Base-by-base conservation (phyloP, 2,888 invertebrate species). In the Eupithecia inturbata region DNA sequence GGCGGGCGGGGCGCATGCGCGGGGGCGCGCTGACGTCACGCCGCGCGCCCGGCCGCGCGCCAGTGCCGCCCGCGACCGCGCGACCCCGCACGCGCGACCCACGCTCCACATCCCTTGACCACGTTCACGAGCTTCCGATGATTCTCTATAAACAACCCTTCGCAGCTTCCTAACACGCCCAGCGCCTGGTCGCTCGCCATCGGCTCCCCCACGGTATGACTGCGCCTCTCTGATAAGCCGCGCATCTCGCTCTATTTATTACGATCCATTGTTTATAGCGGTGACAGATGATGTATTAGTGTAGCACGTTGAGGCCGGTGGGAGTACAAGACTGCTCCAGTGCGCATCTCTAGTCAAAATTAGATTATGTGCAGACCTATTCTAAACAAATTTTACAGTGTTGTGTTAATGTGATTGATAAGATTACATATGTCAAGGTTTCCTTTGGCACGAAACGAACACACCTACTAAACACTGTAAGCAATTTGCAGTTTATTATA, bases 51-150 rank as follows among this genome's bases (percentile, higher is more conserved):
- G 93, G 91, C 63, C 31, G 87, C 90, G 86, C 89, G 90, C 88
- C 91, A 93, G 94, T 94, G 89, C 89, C 83, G 83, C 89, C 88
- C 93, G 93, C 92, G 93, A 91, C 87, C 90, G 91, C 92, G 93
- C 92, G 90, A 84, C 85, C 87, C 87, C 85, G 86, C 90, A 90
- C 93, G 92, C 93, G 93, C 92, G 87, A 89, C 89, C 88, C 88
- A 85, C 89, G 89, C 89, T 91, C 85, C 83, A 83, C 85, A 84
- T 84, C 83, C 82, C 82, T 85, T 85, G 84, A 90, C 88, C 91
- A 89, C 88, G 86, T 87, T 85, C 87, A 89, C 88, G 87, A 91
- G 91, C 91, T 91, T 90, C 89, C 92, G 89, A 92, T 92, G 87
- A 90, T 90, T 89, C 85, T 84, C 82, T 84, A 83, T 87, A 88